phyloP scores from a whole-genome alignment of 2,888 invertebrate genomes.

The Xanthia icteritia region DNA sequence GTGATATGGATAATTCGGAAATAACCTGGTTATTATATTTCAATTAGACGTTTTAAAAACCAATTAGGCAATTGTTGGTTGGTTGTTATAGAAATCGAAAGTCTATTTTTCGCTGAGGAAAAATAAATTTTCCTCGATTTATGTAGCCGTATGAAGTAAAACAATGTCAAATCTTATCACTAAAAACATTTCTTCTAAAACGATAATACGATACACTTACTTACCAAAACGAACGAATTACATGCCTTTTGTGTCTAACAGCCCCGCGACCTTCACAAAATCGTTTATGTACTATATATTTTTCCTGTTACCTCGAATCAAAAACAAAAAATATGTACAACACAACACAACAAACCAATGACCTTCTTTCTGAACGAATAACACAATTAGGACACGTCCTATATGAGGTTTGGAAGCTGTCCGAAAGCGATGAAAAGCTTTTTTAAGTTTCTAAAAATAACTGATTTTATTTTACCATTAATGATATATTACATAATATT shows the following conservation, averaged over 20 bases:
- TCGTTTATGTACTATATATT: constrained; percentile 12
- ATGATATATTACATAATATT: too few relatives aligned
- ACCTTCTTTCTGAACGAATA: constrained; percentile 36
- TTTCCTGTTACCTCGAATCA: constrained; percentile 29
- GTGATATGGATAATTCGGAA: not conserved
- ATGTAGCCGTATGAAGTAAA: not conserved
- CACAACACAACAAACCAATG: constrained; percentile 45
- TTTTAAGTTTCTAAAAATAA: not conserved
- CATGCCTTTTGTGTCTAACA: not conserved
- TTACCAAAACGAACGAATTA: not conserved
- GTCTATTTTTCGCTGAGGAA: not conserved
- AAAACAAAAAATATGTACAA: constrained; percentile 51
- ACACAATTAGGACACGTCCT: constrained; percentile 15
- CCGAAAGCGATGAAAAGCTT: not conserved
- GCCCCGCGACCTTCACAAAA: not conserved
- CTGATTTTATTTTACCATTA: not conserved
- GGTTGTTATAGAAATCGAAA: not conserved
- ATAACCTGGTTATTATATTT: not conserved
- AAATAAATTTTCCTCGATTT: too few relatives aligned
- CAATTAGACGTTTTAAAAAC: too few relatives aligned
- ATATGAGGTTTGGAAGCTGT: not conserved
- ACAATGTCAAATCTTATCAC: not conserved
- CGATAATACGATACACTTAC: not conserved
- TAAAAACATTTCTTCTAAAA: not conserved
- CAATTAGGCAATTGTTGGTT: too few relatives aligned